Base-by-base conservation (phyloP, 2,113 vertebrate genomes). In the Apus apus region DNA sequence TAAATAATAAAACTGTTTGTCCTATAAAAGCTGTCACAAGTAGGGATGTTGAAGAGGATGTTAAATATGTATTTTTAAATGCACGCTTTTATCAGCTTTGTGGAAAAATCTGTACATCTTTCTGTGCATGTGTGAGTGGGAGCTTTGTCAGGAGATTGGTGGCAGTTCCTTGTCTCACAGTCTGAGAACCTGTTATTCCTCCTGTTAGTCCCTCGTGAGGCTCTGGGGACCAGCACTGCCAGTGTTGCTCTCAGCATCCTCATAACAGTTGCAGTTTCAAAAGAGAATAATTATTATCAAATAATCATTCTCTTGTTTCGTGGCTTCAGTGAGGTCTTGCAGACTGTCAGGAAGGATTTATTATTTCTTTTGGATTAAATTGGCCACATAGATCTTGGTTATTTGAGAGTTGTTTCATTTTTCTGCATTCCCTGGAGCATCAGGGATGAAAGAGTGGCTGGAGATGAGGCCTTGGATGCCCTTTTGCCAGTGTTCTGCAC, bases 221-320 rank as follows among this genome's bases (percentile, higher is more conserved):
- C 78, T 85, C 40, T 0, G 0, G 45, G 74, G n/a, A 57, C 71
- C 62, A 32, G 74, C 67, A 20, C 71, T 70, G 58, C 78, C 12
- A 2, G 30, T 15, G 36, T 13, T 93, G 67, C 74, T 83, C 71
- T 85, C 82, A 50, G 27, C 62, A 65, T 78, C 87, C 62, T 75
- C 1, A 0, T 58, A 88, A 86, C 75, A 54, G 78, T 86, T 54
- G 83, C 67, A 32, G 40, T 85, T 93, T 87, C 27, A 22, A 51
- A 91, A 62, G 67, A 79, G 78, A 79, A 58, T 94, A 95, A 96
- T 93, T 96, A 90, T 61, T 85, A 82, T 76, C 58, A 80, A 88
- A 94, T 94, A 86, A 94, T 83, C 34, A 34, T 67, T 87, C 65
- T 90, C 80, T 68, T 51, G 4, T 81, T 95, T 60, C 6, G 9